Evolutionary conservation across 1,140 invertebrate species (phyloP).

Genomic region (Drosophila auraria): DNA sequence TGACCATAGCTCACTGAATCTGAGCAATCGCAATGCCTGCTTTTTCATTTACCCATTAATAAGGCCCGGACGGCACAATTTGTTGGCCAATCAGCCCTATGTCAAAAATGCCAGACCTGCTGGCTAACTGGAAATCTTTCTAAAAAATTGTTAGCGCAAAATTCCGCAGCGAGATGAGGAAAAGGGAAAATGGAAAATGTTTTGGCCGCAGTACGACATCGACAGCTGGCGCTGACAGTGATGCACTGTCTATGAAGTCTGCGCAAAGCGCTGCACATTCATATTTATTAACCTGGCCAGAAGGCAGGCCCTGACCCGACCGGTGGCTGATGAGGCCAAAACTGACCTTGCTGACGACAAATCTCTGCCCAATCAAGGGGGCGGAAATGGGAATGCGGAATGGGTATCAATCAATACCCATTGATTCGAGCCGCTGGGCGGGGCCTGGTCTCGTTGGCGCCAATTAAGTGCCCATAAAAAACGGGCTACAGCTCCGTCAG

Average conservation of each 20-base stretch:
- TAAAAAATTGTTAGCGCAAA: constrained; percentile 2
- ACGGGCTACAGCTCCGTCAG: constrained; percentile 37
- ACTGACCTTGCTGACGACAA: constrained; percentile 69
- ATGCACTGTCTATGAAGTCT: constrained; percentile 46
- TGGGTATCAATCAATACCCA: constrained; percentile 70
- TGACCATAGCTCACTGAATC: constrained; percentile 8
- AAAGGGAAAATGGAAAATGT: constrained; percentile 3
- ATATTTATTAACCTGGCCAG: constrained; percentile 71
- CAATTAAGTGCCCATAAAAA: constrained; percentile 77
- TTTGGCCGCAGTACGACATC: constrained; percentile 42
- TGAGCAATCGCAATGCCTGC: constrained; percentile 3
- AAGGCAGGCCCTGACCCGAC: constrained; percentile 47
- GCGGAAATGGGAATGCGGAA: constrained; percentile 39
- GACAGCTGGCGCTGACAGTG: constrained; percentile 50
- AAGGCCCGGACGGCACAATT: constrained; percentile 30
- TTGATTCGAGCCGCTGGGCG: constrained; percentile 57
- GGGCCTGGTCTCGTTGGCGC: constrained; percentile 63
- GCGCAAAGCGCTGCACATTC: constrained; percentile 49
- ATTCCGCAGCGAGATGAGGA: constrained; percentile 1
- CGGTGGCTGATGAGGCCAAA: constrained; percentile 18
- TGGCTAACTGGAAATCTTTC: background rate
- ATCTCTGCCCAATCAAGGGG: constrained; percentile 61
- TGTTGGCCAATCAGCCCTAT: constrained; percentile 31
- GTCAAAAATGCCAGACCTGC: constrained; percentile 4
- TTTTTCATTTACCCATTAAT: constrained; percentile 44